Percentiles rank a stretch among this genome's conserved stretches.
Conservation (phyloP, 2,888 invertebrate genomes). For the Ommatoiulus sabulosus region DNA sequence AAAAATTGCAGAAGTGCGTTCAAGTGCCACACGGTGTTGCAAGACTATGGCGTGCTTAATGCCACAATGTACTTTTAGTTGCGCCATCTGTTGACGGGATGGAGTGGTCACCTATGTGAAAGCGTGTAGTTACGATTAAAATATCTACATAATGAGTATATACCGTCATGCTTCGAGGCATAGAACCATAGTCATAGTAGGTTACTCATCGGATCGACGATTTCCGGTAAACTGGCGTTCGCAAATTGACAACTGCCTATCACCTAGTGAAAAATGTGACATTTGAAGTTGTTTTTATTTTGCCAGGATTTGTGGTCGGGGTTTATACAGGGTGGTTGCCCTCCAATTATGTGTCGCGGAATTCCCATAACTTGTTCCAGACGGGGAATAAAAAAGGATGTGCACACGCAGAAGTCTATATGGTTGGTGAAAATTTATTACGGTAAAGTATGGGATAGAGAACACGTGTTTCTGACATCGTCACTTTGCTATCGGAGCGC, state of each 20-base stretch:
- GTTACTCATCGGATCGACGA: not conserved
- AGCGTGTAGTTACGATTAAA: too few relatives aligned
- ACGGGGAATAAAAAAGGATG: not conserved
- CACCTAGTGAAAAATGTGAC: not conserved
- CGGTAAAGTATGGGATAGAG: conserved; percentile 12
- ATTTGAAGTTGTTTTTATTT: not conserved
- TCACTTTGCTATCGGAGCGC: not conserved
- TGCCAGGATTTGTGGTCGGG: not conserved
- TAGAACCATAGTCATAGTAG: too few relatives aligned
- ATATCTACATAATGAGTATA: too few relatives aligned
- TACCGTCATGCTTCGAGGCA: too few relatives aligned
- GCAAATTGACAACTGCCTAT: too few relatives aligned
- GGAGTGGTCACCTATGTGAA: too few relatives aligned
- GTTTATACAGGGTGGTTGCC: conserved; percentile 25
- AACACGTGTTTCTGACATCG: conserved; percentile 27
- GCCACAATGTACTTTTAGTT: too few relatives aligned
- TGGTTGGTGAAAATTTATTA: conserved; percentile 1
- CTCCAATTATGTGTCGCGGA: conserved; percentile 23
- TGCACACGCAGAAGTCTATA: not conserved
- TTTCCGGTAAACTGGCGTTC: not conserved
- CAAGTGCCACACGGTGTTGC: too few relatives aligned
- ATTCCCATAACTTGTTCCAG: conserved; percentile 12
- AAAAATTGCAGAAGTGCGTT: too few relatives aligned
- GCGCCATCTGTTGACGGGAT: too few relatives aligned
- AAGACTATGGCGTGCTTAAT: too few relatives aligned